Evolutionary conservation across 1,140 invertebrate genomes (phyloP), one percentile per base, ranked within the genome.

Genomic region (Zophobas atratus): DNA sequence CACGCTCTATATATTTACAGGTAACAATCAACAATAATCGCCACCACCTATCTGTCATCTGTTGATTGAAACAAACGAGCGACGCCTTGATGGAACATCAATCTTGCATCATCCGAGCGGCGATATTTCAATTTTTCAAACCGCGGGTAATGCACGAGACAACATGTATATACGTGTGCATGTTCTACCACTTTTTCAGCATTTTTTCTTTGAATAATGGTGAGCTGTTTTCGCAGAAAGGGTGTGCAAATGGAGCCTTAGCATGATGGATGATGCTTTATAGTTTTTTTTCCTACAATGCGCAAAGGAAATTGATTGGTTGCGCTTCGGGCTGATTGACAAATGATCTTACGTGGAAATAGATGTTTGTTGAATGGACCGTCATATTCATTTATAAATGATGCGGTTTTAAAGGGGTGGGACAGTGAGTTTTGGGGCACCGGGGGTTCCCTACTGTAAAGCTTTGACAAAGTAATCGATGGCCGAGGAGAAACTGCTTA

Each of bases 251-350:
- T 73, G 71, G 71, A 73, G 49, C 48, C 71, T 73, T 55, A 56
- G 36, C 20, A 73, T 73, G 71, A 73, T 73, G 49, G 71, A 73
- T 73, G 71, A 56, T 73, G 71, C 49, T 73, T 73, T 73, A 73
- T 56, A 73, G 55, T 73, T 73, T 73, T 73, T 73, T 70, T 70
- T 70, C 34, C 56, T 36, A 53, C 49, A 73, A 49, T 73, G 71
- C 71, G 71, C 71, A 73, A 56, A 67, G 71, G 71, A 73, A 73
- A 73, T 73, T 73, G 71, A 73, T 73, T 73, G 71, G 71, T 73
- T 48, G 71, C 71, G 71, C 71, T 73, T 39, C 71, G 35, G 46
- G 71, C 35, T 73, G 71, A 73, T 73, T 73, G 71, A 73, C 71
- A 73, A 73, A 73, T 73, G 71, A 56, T 73, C 55, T 55, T 73